Evolutionary conservation across 2,113 vertebrate genomes (phyloP).

Genomic region (Sinosuthora webbiana): DNA sequence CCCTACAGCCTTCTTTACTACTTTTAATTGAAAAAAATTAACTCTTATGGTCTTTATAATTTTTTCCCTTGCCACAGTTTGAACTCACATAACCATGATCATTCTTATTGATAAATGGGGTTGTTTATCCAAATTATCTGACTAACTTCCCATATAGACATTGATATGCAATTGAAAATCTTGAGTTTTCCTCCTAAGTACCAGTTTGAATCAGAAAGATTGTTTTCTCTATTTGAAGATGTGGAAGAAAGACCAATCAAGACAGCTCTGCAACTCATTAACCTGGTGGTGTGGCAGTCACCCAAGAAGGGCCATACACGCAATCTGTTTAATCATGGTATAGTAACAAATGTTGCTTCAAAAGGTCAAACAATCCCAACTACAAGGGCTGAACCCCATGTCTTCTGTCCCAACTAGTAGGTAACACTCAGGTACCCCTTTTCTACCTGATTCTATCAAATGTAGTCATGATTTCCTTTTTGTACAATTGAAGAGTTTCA

Average conservation of each 20-base stretch:
- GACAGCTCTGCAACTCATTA: neutral
- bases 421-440: neutral
- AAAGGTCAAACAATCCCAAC: neutral
- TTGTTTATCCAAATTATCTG: neutral
- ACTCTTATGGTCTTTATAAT: neutral
- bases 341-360: neutral
- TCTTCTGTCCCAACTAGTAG: neutral
- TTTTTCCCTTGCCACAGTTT: neutral
- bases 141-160: neutral
- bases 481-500: neutral
- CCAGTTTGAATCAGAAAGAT: neutral
- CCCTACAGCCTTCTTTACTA: neutral
- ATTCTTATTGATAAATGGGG: neutral
- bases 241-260: neutral
- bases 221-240: neutral
- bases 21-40: neutral
- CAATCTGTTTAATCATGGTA: neutral
- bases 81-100: neutral
- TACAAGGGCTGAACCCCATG: neutral
- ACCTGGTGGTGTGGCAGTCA: fast-evolving
- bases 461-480: neutral
- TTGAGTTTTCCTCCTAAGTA: neutral
- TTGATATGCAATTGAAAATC: neutral
- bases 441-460: neutral
- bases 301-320: fast-evolving